Conservation (phyloP, 2,797 vertebrate genomes). For the Brachyrhaphis roseni region DNA sequence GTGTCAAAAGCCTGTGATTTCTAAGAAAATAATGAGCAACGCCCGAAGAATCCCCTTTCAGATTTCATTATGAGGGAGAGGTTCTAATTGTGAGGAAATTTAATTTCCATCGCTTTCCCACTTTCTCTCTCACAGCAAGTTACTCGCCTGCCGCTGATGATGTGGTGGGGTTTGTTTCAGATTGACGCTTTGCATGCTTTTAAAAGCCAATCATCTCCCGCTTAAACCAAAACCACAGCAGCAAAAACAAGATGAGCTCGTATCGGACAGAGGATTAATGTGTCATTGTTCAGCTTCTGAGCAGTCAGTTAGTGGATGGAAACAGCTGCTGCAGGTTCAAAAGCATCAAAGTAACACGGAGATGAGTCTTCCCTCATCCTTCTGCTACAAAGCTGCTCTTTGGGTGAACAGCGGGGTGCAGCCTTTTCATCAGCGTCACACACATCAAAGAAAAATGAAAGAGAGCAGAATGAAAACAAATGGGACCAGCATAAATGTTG, state of each 20-base stretch:
- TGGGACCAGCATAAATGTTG: constrained; percentile 50
- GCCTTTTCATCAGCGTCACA: constrained; percentile 68
- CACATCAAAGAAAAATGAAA: constrained; percentile 69
- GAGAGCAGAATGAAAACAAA: constrained; percentile 67
- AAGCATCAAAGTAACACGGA: constrained; percentile 33
- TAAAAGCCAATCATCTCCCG: constrained; percentile 53
- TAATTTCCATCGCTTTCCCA: constrained; percentile 66
- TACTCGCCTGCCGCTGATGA: constrained; percentile 38
- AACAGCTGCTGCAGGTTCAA: constrained; percentile 45
- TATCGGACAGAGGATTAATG: constrained; percentile 32
- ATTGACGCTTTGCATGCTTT: constrained; percentile 51
- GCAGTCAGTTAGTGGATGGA: constrained; percentile 7
- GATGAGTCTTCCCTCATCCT: constrained; percentile 53
- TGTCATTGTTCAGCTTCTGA: constrained; percentile 29
- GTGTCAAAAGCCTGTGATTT: constrained; percentile 74
- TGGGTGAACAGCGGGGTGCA: constrained; percentile 57
- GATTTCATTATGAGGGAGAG: constrained; percentile 79
- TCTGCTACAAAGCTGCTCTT: constrained; percentile 49
- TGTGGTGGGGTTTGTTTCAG: constrained; percentile 49
- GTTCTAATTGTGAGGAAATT: constrained; percentile 78
- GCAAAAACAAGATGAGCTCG: constrained; percentile 33
- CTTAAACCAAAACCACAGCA: constrained; percentile 53
- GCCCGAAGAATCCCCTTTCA: constrained; percentile 77
- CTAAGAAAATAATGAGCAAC: constrained; percentile 79
- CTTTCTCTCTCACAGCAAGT: constrained; percentile 37